Percentiles rank a stretch among this genome's conserved stretches.
Evolutionary conservation across 2,888 invertebrate species (phyloP).

Genomic region (Ormyrus nitidulus): DNA sequence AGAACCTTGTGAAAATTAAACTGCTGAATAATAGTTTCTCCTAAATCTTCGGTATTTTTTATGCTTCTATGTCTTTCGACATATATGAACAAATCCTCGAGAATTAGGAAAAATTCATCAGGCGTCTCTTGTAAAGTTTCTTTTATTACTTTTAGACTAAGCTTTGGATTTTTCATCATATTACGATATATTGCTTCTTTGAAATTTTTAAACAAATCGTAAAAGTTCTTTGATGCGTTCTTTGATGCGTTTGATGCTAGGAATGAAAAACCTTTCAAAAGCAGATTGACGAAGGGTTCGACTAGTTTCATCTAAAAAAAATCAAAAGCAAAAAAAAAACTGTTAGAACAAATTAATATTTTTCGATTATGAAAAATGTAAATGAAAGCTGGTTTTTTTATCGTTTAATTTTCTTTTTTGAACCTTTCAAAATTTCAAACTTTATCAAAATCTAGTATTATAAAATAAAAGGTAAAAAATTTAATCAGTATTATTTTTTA

Average conservation of each 20-base stretch:
- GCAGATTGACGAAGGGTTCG: constrained; percentile 53
- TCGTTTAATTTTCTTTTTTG: background rate
- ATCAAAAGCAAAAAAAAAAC: no score
- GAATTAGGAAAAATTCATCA: constrained; percentile 63
- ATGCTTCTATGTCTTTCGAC: constrained; percentile 49
- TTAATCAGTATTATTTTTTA: no score
- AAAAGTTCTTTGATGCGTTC: constrained; percentile 60
- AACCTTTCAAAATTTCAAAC: no score
- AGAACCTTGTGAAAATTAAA: constrained; percentile 59
- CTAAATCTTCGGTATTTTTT: no score
- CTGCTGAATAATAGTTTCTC: constrained; percentile 58
- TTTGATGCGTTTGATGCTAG: background rate
- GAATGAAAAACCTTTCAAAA: constrained; percentile 17
- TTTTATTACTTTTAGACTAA: constrained; percentile 61
- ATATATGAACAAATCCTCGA: constrained; percentile 67
- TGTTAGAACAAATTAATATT: no score
- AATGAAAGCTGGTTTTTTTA: no score
- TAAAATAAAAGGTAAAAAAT: no score
- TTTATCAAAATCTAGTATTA: no score
- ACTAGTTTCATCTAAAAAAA: constrained; percentile 32
- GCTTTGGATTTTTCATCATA: constrained; percentile 62
- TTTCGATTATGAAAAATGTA: no score
- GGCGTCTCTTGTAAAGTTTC: constrained; percentile 60
- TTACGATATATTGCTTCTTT: constrained; percentile 63
- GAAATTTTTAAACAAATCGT: constrained; percentile 64